Percentiles rank a stretch among this genome's conserved stretches.
Evolutionary conservation across 2,888 invertebrate species (phyloP).

Genomic region (Amphipyra berbera): DNA sequence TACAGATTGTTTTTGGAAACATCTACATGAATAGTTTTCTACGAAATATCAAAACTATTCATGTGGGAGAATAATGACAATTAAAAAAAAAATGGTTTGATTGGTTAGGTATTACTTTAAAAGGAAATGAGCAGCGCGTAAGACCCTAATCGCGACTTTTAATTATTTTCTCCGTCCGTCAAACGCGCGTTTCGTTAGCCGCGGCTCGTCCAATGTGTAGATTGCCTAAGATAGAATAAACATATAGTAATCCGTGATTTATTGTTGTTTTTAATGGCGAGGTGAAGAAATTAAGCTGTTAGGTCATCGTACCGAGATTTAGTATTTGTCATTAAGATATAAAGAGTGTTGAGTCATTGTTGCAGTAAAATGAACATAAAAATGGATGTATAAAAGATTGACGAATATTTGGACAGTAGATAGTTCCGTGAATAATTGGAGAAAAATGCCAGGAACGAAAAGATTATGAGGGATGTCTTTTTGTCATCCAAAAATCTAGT

Average conservation of each 20-base stretch:
- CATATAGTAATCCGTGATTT: slow-evolving; percentile 11
- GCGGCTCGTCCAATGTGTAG: neutral
- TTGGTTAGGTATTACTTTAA: too few relatives aligned
- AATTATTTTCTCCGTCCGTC: neutral
- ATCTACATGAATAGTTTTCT: too few relatives aligned
- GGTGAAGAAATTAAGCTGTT: slow-evolving; percentile 17
- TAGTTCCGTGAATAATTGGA: too few relatives aligned
- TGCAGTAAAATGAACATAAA: slow-evolving; percentile 1
- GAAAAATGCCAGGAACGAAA: too few relatives aligned
- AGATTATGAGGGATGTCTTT: too few relatives aligned
- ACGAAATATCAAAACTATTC: too few relatives aligned
- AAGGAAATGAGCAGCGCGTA: too few relatives aligned
- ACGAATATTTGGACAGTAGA: too few relatives aligned
- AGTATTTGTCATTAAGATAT: slow-evolving; percentile 13
- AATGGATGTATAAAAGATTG: neutral
- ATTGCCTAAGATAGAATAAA: slow-evolving; percentile 11
- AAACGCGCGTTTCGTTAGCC: neutral
- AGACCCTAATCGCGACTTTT: neutral
- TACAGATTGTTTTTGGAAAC: too few relatives aligned
- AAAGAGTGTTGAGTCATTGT: slow-evolving; percentile 9
- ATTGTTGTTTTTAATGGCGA: slow-evolving; percentile 14
- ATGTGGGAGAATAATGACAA: too few relatives aligned
- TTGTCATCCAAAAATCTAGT: too few relatives aligned
- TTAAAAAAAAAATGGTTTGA: too few relatives aligned
- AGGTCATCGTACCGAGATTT: slow-evolving; percentile 18